Evolutionary conservation across 2,888 invertebrate species (phyloP), one percentile per base, ranked within the genome.

Genomic region (Sminthurinus aureus): DNA sequence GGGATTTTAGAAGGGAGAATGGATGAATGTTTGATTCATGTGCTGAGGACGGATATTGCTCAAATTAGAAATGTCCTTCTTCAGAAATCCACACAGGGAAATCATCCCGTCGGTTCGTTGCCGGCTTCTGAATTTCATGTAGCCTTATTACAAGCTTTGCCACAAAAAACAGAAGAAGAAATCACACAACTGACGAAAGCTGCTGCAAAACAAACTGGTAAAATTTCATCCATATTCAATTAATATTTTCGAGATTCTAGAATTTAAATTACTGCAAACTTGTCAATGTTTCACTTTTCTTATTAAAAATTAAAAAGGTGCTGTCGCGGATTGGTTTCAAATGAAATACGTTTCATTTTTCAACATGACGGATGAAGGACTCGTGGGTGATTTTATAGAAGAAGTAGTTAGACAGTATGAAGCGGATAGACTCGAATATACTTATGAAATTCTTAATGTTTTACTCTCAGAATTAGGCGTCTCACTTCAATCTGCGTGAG

Each of bases 361-460:
- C 24, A 78, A 50, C 12, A 74, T 81, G 76, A 85, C 85, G 8
- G 85, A 85, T 69, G 85, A 85, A 26, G 85, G 85, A n/a, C 58
- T 81, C 3, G 64, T 73, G 0, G 85, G 83, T 13, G 78, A 71
- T n/a, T 85, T 85, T 64, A 38, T 81, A 3, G 81, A 85, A 20
- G 83, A 85, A 71, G 26, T 85, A 13, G 8, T n/a, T 11, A 66
- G n/a, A 24, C 83, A 83, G 26, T 81, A 67, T n/a, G 74, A 81
- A 12, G 71, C 76, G 58, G 81, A 83, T 58, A n/a, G 85, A 52
- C 15, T 85, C 15, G 38, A 64, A 9, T 81, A 81, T 50, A 66
- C 83, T 18, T 73, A 78, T 18, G 80, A 81, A 58, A 74, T 85
- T 24, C 51, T 85, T 18, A 50, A 51, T 52, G 81, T 81, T n/a